Conservation (phyloP, 2,888 invertebrate genomes). For the Xestia sexstrigata region DNA sequence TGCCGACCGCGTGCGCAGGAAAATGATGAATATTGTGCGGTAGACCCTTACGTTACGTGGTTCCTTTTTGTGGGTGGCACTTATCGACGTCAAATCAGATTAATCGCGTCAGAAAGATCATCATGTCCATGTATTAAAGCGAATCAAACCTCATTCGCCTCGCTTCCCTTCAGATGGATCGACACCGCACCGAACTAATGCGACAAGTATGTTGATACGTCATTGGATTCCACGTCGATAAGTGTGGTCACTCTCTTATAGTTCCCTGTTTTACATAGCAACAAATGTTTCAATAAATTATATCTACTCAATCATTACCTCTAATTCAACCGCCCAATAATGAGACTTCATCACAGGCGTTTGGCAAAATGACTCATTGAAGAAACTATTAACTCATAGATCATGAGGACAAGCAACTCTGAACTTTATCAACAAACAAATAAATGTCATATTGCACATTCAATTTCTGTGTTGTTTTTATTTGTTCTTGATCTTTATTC, state of each 20-base stretch:
- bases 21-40: too few species aligned
- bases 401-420: slow-evolving; percentile 53
- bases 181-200: background rate
- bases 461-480: slow-evolving; percentile 56
- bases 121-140: background rate
- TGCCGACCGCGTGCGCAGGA: too few species aligned
- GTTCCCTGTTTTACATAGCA: background rate
- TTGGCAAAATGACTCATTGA: slow-evolving; percentile 60
- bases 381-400: slow-evolving; percentile 31
- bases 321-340: slow-evolving; percentile 39
- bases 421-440: slow-evolving; percentile 43
- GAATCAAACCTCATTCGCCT: background rate
- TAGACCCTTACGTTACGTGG: too few species aligned
- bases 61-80: background rate
- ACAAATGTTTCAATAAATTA: slow-evolving; percentile 32
- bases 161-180: background rate
- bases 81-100: background rate
- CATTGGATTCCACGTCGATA: background rate
- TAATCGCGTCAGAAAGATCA: background rate
- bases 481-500: slow-evolving; percentile 69
- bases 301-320: slow-evolving; percentile 49
- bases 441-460: slow-evolving; percentile 50
- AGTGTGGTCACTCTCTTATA: background rate
- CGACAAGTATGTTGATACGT: background rate
- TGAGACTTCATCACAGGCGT: slow-evolving; percentile 41